Evolutionary conservation across 2,113 vertebrate species (phyloP), one percentile per base, ranked within the genome.

Genomic region (Panthera uncia): DNA sequence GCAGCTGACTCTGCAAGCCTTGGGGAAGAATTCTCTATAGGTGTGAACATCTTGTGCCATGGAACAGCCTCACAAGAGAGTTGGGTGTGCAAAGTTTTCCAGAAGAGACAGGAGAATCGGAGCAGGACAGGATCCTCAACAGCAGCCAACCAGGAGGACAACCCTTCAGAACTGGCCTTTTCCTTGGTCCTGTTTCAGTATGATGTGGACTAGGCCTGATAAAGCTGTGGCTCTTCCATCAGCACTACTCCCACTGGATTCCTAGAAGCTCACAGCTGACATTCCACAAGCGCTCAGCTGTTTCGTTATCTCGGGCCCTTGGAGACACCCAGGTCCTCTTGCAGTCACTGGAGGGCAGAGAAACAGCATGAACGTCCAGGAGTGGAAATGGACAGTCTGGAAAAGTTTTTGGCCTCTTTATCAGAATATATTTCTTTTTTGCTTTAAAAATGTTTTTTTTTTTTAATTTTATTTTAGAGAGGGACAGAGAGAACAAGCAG

Each of bases 241-340:
- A 55, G 29, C 68, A 96, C 85, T 97, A 98, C 36, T 99, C 98
- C 99, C 99, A 99, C 89, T 99, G 98, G 89, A 99, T 99, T 41
- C 99, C 99, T 0, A 99, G 99, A 45, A 99, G 99, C 94, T 99
- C 99, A 55, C 99, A 99, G 99, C 99, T 99, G 97, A 99, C 98
- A 0, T 97, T 98, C 99, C 99, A 99, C 65, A 99, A 99, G 86
- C 99, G 99, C 97, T 98, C 98, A 1, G 99, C 99, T 0, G 99
- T 99, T 86, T 99, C 99, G 9, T 99, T 99, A n/a, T 99, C 99
- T 63, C 99, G 98, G 15, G 99, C 99, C 89, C 99, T 98, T 23
- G 99, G 98, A 36, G 99, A 99, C 5, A 99, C 98, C 0, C 99
- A 99, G 13, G 99, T 99, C 88, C 99, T 99, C 93, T 98, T 97